Percentiles rank a stretch among this genome's conserved stretches.
These are phyloP conservation scores for Drosophila pachea DNA, from an alignment of 1,140 invertebrate genomes.

Conservation along the genomic window DNA sequence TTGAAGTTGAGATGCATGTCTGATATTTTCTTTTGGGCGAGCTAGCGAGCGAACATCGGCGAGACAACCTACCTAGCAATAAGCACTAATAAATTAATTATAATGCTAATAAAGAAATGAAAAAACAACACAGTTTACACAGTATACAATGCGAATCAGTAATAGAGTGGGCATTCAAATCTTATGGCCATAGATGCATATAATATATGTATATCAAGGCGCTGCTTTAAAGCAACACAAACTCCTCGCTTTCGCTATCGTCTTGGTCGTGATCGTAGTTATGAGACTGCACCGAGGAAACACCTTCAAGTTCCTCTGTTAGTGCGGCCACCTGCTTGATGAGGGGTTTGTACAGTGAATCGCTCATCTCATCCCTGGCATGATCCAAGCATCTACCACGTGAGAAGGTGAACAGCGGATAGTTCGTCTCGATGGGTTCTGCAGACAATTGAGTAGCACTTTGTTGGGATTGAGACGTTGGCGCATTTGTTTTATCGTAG, in stretches of 20 bases:
- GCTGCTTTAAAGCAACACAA: conserved; percentile 81
- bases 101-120: conserved; percentile 31
- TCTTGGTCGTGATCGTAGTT: conserved; percentile 82
- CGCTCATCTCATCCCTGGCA: conserved; percentile 74
- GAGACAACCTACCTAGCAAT: conserved; percentile 28
- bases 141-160: conserved; percentile 21
- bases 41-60: conserved; percentile 54
- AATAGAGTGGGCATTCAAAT: conserved; percentile 5
- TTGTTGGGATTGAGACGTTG: conserved; percentile 16
- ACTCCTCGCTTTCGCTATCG: conserved; percentile 87
- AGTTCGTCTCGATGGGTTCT: conserved; percentile 81
- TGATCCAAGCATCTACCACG: conserved; percentile 84
- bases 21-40: conserved; percentile 49
- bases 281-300: conserved; percentile 58
- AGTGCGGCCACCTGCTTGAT: conserved; percentile 81
- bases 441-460: conserved; percentile 14
- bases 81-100: conserved; percentile 40
- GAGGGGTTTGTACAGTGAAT: conserved; percentile 80
- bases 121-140: conserved; percentile 61
- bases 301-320: conserved; percentile 75
- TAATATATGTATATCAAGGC: conserved; percentile 4
- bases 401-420: conserved; percentile 90
- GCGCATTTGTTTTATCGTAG: conserved; percentile 42
- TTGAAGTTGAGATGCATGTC: conserved; percentile 69
- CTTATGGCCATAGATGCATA: conserved; percentile 8